phyloP scores from a whole-genome alignment of 2,888 invertebrate genomes.

The Corbicula japonica region DNA sequence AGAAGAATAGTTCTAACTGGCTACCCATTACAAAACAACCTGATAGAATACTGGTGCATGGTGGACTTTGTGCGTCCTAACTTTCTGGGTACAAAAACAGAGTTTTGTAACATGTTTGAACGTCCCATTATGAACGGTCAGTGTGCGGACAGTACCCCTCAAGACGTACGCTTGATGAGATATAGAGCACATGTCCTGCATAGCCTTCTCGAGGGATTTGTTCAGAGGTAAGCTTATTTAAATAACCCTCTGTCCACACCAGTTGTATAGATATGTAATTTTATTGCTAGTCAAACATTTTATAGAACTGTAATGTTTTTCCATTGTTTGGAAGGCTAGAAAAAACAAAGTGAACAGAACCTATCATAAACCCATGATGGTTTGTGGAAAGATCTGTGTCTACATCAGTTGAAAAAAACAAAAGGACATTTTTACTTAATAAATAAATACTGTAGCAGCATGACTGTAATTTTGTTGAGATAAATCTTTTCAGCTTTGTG shows the following conservation, averaged over 20 bases:
- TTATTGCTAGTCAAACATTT: too few species aligned
- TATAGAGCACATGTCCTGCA: slow-evolving; percentile 98
- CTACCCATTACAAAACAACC: slow-evolving; percentile 98
- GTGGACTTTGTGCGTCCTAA: slow-evolving; percentile 99
- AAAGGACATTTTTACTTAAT: too few species aligned
- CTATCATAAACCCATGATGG: too few species aligned
- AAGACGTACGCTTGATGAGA: slow-evolving; percentile 97
- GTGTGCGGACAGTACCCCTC: slow-evolving; percentile 98
- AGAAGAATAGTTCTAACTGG: slow-evolving; percentile 98
- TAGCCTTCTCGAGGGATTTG: slow-evolving; percentile 97
- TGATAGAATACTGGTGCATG: slow-evolving; percentile 97
- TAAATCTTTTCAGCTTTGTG: too few species aligned
- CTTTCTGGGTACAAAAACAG: slow-evolving; percentile 97
- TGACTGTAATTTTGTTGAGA: too few species aligned
- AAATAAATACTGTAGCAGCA: too few species aligned
- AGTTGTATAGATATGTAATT: too few species aligned
- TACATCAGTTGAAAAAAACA: too few species aligned
- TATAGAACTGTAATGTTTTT: too few species aligned
- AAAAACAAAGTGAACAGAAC: too few species aligned
- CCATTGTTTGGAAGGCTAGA: too few species aligned
- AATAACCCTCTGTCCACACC: neutral
- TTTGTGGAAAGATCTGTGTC: too few species aligned
- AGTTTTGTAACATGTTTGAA: slow-evolving; percentile 99
- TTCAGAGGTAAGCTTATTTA: slow-evolving; percentile 89
- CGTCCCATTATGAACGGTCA: slow-evolving; percentile 99